phyloP scores from a whole-genome alignment of 1,140 invertebrate genomes.

The Bombus fervidus region DNA sequence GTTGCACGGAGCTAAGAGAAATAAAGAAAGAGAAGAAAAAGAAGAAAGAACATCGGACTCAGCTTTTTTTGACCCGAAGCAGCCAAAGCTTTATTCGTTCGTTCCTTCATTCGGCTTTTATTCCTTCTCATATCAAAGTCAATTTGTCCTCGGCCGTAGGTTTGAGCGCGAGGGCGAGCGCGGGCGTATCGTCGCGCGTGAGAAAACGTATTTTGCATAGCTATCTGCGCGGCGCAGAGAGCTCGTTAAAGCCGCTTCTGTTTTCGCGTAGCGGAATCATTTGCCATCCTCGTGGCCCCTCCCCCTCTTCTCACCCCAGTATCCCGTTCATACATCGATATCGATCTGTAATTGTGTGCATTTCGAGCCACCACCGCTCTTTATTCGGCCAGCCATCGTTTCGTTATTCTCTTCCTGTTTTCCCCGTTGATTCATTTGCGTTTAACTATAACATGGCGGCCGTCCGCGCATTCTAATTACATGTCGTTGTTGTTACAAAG shows the following conservation, averaged over 20 bases:
- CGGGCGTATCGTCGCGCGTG: neutral
- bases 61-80: conserved; percentile 16
- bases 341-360: conserved; percentile 24
- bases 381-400: neutral
- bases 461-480: conserved; percentile 37
- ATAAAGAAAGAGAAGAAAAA: neutral
- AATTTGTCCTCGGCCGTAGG: conserved; percentile 19
- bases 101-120: conserved; percentile 33
- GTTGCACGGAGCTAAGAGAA: too few species aligned
- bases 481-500: conserved; percentile 39
- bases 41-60: conserved; percentile 5
- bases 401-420: conserved; percentile 1
- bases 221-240: conserved; percentile 57
- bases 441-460: conserved; percentile 10
- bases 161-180: neutral
- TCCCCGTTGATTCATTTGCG: neutral
- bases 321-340: conserved; percentile 18
- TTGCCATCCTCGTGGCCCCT: neutral
- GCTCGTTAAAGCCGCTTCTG: conserved; percentile 50
- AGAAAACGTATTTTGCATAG: conserved; percentile 64
- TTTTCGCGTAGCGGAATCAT: conserved; percentile 41
- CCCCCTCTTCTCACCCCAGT: neutral
- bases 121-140: conserved; percentile 36
- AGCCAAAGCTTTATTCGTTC: conserved; percentile 36
- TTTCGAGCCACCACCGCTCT: neutral